Percentiles rank a stretch among this genome's conserved stretches.
Evolutionary conservation across 2,113 vertebrate species (phyloP).

Genomic region (Neodon shergylaensis): DNA sequence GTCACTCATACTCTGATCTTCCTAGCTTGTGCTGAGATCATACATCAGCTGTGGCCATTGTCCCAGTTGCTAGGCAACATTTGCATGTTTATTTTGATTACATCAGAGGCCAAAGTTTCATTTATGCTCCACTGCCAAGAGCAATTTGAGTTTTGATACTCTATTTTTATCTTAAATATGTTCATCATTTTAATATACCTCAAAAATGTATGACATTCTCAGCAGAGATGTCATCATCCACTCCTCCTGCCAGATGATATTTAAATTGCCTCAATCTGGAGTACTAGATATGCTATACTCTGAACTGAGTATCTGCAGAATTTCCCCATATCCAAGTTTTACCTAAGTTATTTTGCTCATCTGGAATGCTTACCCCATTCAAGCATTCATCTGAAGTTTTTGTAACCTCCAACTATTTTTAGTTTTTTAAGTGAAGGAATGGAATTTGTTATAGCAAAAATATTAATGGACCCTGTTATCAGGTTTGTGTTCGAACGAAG

Average conservation of each 20-base stretch:
- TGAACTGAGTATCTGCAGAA: not conserved
- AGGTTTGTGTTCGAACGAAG: not conserved
- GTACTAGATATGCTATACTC: not conserved
- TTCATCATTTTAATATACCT: not conserved
- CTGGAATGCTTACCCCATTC: not conserved
- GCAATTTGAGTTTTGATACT: not conserved
- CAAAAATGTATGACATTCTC: not conserved
- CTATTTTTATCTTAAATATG: conserved; percentile 43
- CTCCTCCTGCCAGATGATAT: not conserved
- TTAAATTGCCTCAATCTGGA: not conserved
- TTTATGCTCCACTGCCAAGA: not conserved
- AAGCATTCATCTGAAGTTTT: not conserved
- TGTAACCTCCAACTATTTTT: not conserved
- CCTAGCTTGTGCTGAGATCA: not conserved
- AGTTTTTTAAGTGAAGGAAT: not conserved
- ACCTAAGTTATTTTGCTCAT: not conserved
- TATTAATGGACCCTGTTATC: not conserved
- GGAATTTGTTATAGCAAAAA: not conserved
- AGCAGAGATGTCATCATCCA: too few species aligned
- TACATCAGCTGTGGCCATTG: conserved; percentile 56
- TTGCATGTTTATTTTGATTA: conserved; percentile 80
- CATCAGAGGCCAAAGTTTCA: conserved; percentile 42
- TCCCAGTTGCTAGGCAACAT: conserved; percentile 75
- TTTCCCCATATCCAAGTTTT: not conserved
- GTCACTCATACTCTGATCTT: rapidly evolving